A percentile compares a stretch with the other conserved stretches of the same genome.
Conservation (phyloP, 2,888 invertebrate species). For the Palloptera scutellata region DNA sequence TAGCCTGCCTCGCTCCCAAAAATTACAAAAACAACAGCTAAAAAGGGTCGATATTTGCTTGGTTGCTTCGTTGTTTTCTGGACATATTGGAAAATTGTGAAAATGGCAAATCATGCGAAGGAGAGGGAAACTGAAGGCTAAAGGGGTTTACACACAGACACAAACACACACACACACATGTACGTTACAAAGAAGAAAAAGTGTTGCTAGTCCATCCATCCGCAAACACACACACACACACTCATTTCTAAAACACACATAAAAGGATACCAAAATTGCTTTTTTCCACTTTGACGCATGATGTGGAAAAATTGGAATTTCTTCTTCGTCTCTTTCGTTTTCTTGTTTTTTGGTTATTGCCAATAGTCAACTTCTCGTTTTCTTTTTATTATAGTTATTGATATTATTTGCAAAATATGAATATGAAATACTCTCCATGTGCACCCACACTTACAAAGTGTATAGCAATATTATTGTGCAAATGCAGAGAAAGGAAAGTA, state of each 20-base stretch:
- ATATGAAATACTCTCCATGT: too few species aligned
- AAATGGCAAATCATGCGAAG: not conserved
- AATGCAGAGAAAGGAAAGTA: too few species aligned
- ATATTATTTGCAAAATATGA: too few species aligned
- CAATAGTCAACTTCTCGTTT: too few species aligned
- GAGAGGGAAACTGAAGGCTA: not conserved
- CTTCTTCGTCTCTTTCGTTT: conserved; percentile 10
- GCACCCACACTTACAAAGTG: too few species aligned
- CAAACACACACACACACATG: not conserved
- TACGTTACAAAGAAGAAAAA: not conserved
- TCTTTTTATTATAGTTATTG: not conserved
- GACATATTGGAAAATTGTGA: not conserved
- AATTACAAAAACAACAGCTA: conserved; percentile 13
- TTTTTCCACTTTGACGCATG: conserved; percentile 17
- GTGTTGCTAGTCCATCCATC: too few species aligned
- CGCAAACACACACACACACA: too few species aligned
- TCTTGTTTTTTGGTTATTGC: not conserved
- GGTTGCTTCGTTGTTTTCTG: not conserved
- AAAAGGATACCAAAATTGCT: not conserved
- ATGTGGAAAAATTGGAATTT: conserved; percentile 25
- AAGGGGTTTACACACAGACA: not conserved
- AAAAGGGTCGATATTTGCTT: conserved; percentile 19
- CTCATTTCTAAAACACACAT: too few species aligned
- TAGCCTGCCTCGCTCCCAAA: too few species aligned
- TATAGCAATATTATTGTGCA: too few species aligned